phyloP scores from a whole-genome alignment of 1,140 invertebrate genomes.

The Pseudobourletiella spinata region DNA sequence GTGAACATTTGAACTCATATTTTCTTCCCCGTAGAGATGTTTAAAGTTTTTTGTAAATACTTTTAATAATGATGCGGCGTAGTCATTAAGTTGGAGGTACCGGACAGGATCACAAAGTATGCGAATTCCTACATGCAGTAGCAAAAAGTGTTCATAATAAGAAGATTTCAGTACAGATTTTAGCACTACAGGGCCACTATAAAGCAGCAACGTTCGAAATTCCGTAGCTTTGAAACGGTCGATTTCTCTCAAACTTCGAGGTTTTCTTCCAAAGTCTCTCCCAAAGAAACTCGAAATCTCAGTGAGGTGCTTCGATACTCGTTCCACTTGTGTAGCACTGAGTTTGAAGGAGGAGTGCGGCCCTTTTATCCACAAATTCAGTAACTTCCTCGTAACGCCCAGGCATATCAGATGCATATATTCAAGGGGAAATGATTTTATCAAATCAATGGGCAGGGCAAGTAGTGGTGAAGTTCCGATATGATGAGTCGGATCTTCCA shows the following conservation, averaged over 20 bases:
- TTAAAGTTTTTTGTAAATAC: neutral
- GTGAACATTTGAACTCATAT: constrained; percentile 22
- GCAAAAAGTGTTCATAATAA: constrained; percentile 41
- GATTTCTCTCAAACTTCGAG: constrained; percentile 39
- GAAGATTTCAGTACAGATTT: constrained; percentile 36
- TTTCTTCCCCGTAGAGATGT: constrained; percentile 8
- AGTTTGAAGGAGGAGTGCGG: neutral
- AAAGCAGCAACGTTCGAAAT: constrained; percentile 43
- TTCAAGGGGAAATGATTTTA: constrained; percentile 12
- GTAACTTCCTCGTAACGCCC: too few species aligned
- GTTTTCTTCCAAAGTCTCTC: constrained; percentile 42
- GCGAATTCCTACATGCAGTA: constrained; percentile 38
- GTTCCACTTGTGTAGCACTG: neutral
- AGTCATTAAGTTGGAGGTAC: neutral
- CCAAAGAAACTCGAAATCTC: constrained; percentile 28
- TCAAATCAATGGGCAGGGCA: neutral
- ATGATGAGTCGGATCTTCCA: too few species aligned
- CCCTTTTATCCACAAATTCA: constrained; percentile 4
- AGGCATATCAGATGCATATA: constrained; percentile 27
- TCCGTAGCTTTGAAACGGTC: constrained; percentile 46
- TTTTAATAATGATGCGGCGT: neutral
- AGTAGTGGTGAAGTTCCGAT: constrained; percentile 1
- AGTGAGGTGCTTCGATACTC: neutral
- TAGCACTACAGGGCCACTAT: constrained; percentile 42
- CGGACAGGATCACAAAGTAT: constrained; percentile 18